Percentiles rank a stretch among this genome's conserved stretches.
These are phyloP conservation scores for Erinaceus europaeus DNA, from an alignment of 2,113 vertebrate genomes.

Conservation along the genomic window DNA sequence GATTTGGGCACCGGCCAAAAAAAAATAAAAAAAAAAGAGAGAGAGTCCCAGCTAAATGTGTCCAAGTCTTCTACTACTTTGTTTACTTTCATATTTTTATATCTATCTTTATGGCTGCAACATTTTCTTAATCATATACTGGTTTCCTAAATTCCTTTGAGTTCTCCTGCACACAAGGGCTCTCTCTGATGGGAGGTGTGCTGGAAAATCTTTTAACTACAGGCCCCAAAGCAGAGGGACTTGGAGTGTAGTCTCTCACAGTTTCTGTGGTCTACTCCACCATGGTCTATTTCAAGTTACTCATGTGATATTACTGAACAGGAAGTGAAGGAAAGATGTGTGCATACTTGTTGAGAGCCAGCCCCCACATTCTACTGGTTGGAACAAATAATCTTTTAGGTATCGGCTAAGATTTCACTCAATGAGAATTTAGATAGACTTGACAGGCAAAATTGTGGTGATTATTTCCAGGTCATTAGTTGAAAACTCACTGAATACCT, in stretches of 20 bases:
- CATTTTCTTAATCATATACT: not conserved
- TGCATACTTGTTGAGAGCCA: not conserved
- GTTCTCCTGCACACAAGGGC: not conserved
- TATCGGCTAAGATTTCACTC: not conserved
- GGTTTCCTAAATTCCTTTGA: not conserved
- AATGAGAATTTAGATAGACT: not conserved
- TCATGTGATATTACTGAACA: not conserved
- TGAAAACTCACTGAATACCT: constrained; percentile 39
- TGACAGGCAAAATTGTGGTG: not conserved
- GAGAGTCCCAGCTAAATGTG: too few species aligned
- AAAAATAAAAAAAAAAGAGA: too few species aligned
- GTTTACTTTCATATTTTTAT: constrained; percentile 3
- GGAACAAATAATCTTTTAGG: not conserved
- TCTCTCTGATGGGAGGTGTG: not conserved
- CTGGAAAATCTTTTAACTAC: not conserved
- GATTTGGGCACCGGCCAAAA: not conserved
- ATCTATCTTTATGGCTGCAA: not conserved
- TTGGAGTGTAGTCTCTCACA: not conserved
- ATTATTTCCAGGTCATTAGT: constrained; percentile 18
- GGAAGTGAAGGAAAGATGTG: not conserved
- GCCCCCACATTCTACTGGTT: not conserved
- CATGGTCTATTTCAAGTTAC: not conserved
- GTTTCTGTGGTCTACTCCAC: not conserved
- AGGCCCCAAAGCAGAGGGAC: not conserved
- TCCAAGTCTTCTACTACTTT: not conserved